Evolutionary conservation across 2,113 vertebrate genomes (phyloP), one percentile per base, ranked within the genome.

Genomic region (Macrotus californicus): DNA sequence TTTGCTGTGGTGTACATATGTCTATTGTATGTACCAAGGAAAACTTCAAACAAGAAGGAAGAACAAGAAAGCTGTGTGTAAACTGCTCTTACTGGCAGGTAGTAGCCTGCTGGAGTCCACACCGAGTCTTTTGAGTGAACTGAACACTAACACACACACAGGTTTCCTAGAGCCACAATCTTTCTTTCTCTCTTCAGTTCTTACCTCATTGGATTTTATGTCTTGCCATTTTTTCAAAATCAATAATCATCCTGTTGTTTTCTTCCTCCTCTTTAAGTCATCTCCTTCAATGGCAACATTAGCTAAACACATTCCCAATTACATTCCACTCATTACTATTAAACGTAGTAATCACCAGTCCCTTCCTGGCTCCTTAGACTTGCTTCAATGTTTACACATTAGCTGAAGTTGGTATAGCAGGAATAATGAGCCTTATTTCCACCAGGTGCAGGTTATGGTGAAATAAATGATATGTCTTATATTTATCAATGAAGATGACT

Each of bases 351-450:
- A 89, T 83, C 67, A 41, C 92, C 93, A 93, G 89, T 31, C 67
- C 36, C 59, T 97, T 56, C 43, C 72, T 59, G 94, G 87, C 69
- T 24, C 94, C 97, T 96, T 91, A 70, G 80, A 61, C 90, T 96
- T 92, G 36, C 70, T 97, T 91, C 91, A 94, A 43, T 97, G 96
- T 97, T 98, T 98, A 81, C 7, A 19, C 72, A 86, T 54, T 7
- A 41, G 67, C 56, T 26, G 2, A 39, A 96, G 69, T 46, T 26
- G n/a, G 85, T 54, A 9, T 16, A 84, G 77, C 77, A 66, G 89
- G 82, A 92, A 93, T 83, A 88, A 92, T 64, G 79, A 92, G 72
- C 13, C 85, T 90, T 81, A 59, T 52, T 36, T 93, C 67, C 39
- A 75, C 36, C 29, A 82, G 59, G 41, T 64, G 22, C 66, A 77